These are phyloP conservation scores for Falco concolor DNA, from an alignment of 2,797 vertebrate species.

Conservation along the genomic window DNA sequence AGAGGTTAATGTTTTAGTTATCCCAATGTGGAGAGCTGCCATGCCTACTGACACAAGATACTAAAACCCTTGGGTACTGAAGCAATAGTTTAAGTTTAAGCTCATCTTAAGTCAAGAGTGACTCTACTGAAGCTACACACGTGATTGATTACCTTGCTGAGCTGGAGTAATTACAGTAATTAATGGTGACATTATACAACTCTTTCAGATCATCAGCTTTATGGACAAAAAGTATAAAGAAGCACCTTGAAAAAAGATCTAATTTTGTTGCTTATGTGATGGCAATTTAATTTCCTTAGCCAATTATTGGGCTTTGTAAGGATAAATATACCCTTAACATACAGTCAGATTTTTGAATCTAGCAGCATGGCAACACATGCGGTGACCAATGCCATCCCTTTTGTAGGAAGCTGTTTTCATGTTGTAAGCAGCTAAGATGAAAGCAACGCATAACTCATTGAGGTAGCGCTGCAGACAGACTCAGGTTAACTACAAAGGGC, in stretches of 20 bases:
- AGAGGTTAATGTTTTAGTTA: not conserved
- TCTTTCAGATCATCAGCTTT: not conserved
- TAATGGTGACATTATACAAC: not conserved
- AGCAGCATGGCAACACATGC: not conserved
- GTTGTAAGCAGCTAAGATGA: constrained; percentile 12
- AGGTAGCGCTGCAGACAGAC: not conserved
- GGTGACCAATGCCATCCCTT: not conserved
- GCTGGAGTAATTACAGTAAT: not conserved
- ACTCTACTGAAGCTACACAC: not conserved
- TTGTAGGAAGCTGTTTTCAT: not conserved
- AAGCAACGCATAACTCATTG: not conserved
- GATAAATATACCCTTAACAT: not conserved
- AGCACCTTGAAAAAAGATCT: not conserved
- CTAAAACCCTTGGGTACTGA: not conserved
- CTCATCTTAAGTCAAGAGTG: not conserved
- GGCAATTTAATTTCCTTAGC: not conserved
- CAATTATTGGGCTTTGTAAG: not conserved
- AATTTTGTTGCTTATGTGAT: not conserved
- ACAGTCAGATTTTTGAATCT: not conserved
- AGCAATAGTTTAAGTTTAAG: not conserved
- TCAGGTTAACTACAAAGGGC: constrained; percentile 34
- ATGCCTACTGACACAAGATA: not conserved
- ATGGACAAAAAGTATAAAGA: not conserved
- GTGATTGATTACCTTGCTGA: not conserved
- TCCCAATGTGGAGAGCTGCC: rapidly evolving